Base-by-base conservation (phyloP, 2,888 invertebrate genomes). In the Hylaea fasciaria region DNA sequence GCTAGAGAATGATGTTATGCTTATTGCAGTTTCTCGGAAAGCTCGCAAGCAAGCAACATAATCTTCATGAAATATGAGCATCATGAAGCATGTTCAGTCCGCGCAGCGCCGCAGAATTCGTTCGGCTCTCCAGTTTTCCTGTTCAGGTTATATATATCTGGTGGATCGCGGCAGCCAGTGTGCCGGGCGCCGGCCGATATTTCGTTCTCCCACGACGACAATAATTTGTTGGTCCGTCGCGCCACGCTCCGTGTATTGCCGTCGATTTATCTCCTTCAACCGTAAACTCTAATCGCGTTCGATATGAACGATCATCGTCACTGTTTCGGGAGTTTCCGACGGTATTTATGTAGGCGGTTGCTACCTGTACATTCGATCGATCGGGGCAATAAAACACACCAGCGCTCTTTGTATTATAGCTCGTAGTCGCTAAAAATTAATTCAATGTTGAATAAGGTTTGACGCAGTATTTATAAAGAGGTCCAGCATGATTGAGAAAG, bases 171-270 rank as follows among this genome's bases (percentile, higher is more conserved):
- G 72, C 76, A 73, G 77, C 74, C 76, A 77, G 78, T 81, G 78
- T 76, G 79, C 78, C 72, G 37, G 45, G 16, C 76, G 78, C 78
- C 78, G 77, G 74, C 83, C 85, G 83, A 86, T 87, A 87, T 87
- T 86, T 86, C 86, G 80, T 85, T 81, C 80, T 88, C 87, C 88
- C 88, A 76, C 81, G 86, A 82, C 86, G 87, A 86, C 87, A 83
- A 89, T 89, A 90, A 89, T 89, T 89, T 89, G 88, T 89, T 87
- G 82, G 86, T 85, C 83, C 86, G 84, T 85, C 85, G 84, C 81
- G 76, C 79, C 77, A 77, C 77, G 80, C 76, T 77, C 71, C 81
- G 77, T 84, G 82, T 83, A 86, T 82, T 81, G 80, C 81, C 75
- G 66, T 54, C 83, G 75, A 85, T 87, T 85, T 85, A 87, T 86